Evolutionary conservation across 2,113 vertebrate species (phyloP).

Genomic region (Mus spicilegus): DNA sequence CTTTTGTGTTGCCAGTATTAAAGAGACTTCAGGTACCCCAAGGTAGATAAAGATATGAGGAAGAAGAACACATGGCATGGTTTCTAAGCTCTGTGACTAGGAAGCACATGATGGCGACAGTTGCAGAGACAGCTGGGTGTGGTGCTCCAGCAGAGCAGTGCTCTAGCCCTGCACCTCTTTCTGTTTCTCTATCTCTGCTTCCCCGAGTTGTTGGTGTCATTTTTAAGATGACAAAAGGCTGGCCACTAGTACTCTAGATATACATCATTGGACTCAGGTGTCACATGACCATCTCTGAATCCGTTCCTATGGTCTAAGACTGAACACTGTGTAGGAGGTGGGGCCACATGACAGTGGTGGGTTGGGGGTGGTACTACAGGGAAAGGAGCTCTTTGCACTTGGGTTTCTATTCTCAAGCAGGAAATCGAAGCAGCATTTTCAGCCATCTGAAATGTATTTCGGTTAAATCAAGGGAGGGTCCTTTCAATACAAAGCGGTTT

Average conservation of each 20-base stretch:
- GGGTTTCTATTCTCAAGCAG: background rate
- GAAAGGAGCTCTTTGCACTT: background rate
- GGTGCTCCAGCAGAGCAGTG: no score
- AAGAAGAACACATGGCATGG: fast-evolving
- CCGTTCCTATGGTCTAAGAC: background rate
- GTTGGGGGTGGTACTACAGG: background rate
- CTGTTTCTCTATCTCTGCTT: background rate
- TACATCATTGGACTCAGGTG: background rate
- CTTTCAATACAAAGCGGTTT: slow-evolving; percentile 13
- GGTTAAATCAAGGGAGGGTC: background rate
- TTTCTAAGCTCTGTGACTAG: background rate
- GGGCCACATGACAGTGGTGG: background rate
- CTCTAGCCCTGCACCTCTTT: background rate
- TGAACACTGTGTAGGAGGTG: background rate
- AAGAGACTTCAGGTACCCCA: background rate
- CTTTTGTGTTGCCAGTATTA: background rate
- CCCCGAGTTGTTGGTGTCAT: background rate
- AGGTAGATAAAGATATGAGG: background rate
- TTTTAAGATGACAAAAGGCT: background rate
- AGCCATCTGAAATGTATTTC: background rate
- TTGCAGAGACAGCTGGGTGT: background rate
- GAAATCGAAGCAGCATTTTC: slow-evolving; percentile 15
- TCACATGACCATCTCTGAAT: background rate
- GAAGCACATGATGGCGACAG: background rate
- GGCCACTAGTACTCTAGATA: background rate